Evolutionary conservation across 2,797 vertebrate species (phyloP).

Genomic region (Diplodus puntazzo): DNA sequence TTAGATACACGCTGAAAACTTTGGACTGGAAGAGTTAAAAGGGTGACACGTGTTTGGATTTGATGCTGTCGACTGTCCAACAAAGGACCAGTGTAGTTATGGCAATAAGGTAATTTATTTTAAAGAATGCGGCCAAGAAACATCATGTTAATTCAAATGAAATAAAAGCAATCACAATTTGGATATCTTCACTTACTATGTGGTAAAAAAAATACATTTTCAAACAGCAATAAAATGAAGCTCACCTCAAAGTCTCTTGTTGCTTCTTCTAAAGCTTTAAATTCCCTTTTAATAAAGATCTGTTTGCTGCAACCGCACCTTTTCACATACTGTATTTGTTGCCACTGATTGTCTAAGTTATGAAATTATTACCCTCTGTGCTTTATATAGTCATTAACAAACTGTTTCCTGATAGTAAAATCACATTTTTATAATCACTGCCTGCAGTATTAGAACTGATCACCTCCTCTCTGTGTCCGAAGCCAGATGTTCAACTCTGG

Average conservation of each 20-base stretch:
- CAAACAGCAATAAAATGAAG: neutral
- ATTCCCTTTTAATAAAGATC: neutral
- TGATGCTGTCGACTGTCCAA: neutral
- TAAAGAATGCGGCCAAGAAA: neutral
- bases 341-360: neutral
- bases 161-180: neutral
- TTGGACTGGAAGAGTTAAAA: neutral
- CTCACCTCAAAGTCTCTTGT: neutral
- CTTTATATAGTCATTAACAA: neutral
- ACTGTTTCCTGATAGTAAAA: neutral
- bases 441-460: fast-evolving
- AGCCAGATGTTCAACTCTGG: neutral
- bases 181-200: neutral
- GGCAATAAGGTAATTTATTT: neutral
- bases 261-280: neutral
- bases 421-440: neutral
- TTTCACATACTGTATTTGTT: neutral
- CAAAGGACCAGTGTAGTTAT: neutral
- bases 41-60: too few relatives aligned
- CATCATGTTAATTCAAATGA: neutral
- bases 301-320: neutral
- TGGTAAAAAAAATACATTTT: neutral
- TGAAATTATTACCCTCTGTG: neutral
- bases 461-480: fast-evolving
- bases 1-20: neutral